Base-by-base conservation (phyloP, 2,113 vertebrate species). In the Nyctibius bracteatus region DNA sequence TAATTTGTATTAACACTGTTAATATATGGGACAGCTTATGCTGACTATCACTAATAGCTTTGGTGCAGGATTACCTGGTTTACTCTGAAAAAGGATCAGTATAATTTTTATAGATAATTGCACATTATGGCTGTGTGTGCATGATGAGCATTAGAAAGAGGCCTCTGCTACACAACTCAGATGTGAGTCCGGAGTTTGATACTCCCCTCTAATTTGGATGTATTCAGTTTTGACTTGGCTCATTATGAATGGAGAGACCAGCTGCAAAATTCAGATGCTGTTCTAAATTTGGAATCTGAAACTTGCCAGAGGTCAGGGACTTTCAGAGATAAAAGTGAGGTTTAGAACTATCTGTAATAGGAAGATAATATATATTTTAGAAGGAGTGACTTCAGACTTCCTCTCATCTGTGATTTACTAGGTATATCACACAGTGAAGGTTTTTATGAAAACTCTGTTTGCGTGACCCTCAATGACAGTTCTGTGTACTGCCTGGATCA, bases 211-310 rank as follows among this genome's bases (percentile, higher is more conserved):
- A 92, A 96, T 95, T 89, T 92, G 68, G 73, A 65, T 35, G 19
- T 58, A 91, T 95, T 94, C 92, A 92, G 25, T 89, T 86, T 80
- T 81, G 39, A 70, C 86, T 95, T 92, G 91, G 85, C 87, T 95
- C 81, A 68, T 90, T 90, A 88, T 63, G 63, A 85, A 92, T 81
- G 61, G 67, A 82, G 71, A 54, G 61, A 83, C 59, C 92, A 90
- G 73, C 94, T 94, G 81, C 89, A 96, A 91, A 87, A 93, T 91
- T 95, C 84, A 95, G 87, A 90, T 70, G 58, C 39, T 63, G 18
- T 31, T 92, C 86, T 94, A 91, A 95, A 85, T 94, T 92, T 88
- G 67, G 72, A 75, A 73, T 62, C 59, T 73, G 81, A 73, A 62
- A 78, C 47, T 87, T 81, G 46, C 78, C 65, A 94, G 81, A 94